These are phyloP conservation scores for Acanthosepion pharaonis DNA, from an alignment of 2,888 invertebrate species.

Conservation along the genomic window DNA sequence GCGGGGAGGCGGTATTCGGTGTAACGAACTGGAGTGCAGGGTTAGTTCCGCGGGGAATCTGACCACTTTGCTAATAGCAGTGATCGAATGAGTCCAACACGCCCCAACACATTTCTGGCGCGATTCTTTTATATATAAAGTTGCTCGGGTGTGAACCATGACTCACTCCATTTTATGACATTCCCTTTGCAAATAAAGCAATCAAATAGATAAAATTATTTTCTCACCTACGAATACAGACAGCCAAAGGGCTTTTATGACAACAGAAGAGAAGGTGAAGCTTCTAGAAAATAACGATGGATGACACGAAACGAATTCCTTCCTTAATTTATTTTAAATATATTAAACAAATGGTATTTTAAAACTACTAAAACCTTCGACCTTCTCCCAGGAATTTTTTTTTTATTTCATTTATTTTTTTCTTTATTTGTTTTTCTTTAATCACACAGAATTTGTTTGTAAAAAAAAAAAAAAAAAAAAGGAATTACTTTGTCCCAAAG, in stretches of 20 bases:
- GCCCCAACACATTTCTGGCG: background rate
- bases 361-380: too few species aligned
- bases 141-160: background rate
- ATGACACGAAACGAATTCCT: too few species aligned
- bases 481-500: too few species aligned
- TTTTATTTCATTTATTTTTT: too few species aligned
- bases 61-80: background rate
- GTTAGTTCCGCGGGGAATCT: background rate
- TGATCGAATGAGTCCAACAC: background rate
- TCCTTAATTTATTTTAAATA: too few species aligned
- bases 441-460: too few species aligned
- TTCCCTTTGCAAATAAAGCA: constrained; percentile 22
- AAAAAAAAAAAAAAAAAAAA: too few species aligned
- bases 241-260: background rate
- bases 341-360: too few species aligned
- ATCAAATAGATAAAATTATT: constrained; percentile 2
- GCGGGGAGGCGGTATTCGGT: background rate
- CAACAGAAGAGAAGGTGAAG: too few species aligned
- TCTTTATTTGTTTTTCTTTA: too few species aligned
- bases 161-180: background rate
- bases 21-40: background rate
- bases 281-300: too few species aligned
- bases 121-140: background rate
- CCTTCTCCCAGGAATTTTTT: too few species aligned
- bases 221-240: background rate